A percentile compares a stretch with the other conserved stretches of the same genome.
phyloP scores from a whole-genome alignment of 2,113 vertebrate genomes.

The Podiceps cristatus region DNA sequence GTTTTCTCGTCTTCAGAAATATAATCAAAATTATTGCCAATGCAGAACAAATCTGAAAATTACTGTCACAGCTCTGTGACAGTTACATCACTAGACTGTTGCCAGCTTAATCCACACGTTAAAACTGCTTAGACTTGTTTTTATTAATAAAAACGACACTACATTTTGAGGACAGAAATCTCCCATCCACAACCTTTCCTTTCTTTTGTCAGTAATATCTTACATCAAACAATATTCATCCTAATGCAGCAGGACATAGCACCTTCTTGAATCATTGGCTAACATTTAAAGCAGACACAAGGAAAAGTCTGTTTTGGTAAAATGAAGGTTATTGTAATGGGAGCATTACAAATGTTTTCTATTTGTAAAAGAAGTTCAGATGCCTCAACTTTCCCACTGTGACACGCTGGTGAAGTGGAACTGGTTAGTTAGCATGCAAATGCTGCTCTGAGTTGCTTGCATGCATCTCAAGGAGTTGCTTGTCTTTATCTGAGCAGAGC shows the following conservation, averaged over 20 bases:
- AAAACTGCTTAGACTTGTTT: background rate
- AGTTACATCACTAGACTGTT: background rate
- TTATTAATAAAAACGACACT: background rate
- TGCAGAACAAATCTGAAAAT: slow-evolving; percentile 26
- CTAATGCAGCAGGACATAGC: background rate
- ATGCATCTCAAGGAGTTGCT: background rate
- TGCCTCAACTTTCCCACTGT: background rate
- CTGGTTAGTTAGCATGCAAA: background rate
- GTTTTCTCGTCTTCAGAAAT: background rate
- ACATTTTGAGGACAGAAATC: background rate
- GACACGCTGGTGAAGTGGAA: background rate
- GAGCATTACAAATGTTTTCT: background rate
- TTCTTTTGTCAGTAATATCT: background rate
- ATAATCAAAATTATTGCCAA: background rate
- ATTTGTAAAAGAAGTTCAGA: background rate
- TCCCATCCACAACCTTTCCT: background rate
- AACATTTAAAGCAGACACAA: background rate
- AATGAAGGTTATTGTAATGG: background rate
- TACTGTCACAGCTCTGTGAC: background rate
- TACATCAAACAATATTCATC: background rate
- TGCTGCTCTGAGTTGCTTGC: background rate
- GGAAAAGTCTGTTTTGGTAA: background rate
- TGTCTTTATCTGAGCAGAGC: background rate
- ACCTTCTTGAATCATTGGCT: background rate
- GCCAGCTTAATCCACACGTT: background rate